Conservation (phyloP, 2,113 vertebrate species). For the Sinocyclocheilus maitianheensis region DNA sequence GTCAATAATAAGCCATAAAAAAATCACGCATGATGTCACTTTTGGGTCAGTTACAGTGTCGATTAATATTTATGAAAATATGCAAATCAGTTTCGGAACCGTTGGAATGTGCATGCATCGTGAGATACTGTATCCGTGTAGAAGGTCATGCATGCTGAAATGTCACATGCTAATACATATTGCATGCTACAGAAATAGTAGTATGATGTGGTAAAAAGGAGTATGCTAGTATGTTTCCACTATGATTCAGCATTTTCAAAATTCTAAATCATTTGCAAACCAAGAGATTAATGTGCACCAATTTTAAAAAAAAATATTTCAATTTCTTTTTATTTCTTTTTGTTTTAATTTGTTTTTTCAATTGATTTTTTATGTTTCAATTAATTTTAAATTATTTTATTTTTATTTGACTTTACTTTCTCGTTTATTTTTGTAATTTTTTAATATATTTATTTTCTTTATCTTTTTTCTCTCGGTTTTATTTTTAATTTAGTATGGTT, state of each 20-base stretch:
- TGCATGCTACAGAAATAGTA: background rate
- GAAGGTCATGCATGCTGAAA: background rate
- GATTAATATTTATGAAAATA: background rate
- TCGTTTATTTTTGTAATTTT: too few relatives aligned
- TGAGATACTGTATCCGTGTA: background rate
- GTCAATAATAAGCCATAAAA: background rate
- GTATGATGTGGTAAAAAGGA: too few relatives aligned
- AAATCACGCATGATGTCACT: background rate
- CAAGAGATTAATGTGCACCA: too few relatives aligned
- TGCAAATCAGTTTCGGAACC: background rate
- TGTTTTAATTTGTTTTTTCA: too few relatives aligned
- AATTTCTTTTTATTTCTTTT: too few relatives aligned
- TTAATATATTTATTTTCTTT: too few relatives aligned
- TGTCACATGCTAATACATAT: background rate
- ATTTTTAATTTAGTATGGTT: too few relatives aligned
- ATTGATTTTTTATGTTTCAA: too few relatives aligned
- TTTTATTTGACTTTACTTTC: too few relatives aligned
- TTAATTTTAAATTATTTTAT: too few relatives aligned
- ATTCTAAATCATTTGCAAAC: background rate
- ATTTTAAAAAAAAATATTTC: too few relatives aligned
- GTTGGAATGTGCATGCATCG: background rate
- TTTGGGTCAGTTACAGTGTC: background rate
- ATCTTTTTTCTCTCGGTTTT: too few relatives aligned
- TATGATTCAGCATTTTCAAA: background rate
- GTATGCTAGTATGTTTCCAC: background rate